phyloP scores from a whole-genome alignment of 2,888 invertebrate genomes.

The Lasius platythorax region DNA sequence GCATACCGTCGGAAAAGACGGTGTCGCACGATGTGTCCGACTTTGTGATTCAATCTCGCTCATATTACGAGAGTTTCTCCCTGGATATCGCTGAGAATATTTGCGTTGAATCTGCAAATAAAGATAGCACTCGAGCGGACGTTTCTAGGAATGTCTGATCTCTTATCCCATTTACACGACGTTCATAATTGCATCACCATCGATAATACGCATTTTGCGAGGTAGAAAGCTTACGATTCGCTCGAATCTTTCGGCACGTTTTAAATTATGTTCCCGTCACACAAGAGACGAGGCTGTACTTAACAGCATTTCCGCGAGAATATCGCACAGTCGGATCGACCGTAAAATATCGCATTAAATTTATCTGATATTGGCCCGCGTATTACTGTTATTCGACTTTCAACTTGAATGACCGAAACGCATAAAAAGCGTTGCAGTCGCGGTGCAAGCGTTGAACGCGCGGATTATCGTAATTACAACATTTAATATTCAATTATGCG shows the following conservation, averaged over 20 bases:
- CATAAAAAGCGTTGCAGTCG: slow-evolving; percentile 24
- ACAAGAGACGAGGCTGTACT: slow-evolving; percentile 29
- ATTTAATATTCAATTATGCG: slow-evolving; percentile 33
- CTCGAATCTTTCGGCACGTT: slow-evolving; percentile 14
- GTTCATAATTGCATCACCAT: slow-evolving; percentile 35
- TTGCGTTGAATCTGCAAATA: slow-evolving; percentile 38
- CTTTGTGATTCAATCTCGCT: slow-evolving; percentile 59
- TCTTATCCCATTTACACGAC: slow-evolving; percentile 29
- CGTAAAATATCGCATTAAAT: slow-evolving; percentile 46
- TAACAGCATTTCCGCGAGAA: slow-evolving; percentile 39
- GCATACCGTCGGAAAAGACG: slow-evolving; percentile 33
- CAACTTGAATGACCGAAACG: slow-evolving; percentile 19
- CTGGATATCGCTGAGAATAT: slow-evolving; percentile 16
- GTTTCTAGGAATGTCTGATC: slow-evolving; percentile 28
- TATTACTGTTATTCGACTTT: slow-evolving; percentile 47
- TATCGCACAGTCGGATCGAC: slow-evolving; percentile 45
- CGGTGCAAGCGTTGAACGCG: not conserved
- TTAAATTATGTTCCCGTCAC: slow-evolving; percentile 32
- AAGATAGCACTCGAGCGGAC: slow-evolving; percentile 30
- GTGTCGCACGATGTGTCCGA: slow-evolving; percentile 40
- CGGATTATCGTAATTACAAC: slow-evolving; percentile 29
- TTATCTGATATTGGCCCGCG: slow-evolving; percentile 41
- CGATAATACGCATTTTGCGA: slow-evolving; percentile 32
- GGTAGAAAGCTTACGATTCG: slow-evolving; percentile 5
- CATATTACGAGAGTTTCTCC: slow-evolving; percentile 24